Evolutionary conservation across 2,113 vertebrate genomes (phyloP).

Genomic region (Phasianus colchicus): DNA sequence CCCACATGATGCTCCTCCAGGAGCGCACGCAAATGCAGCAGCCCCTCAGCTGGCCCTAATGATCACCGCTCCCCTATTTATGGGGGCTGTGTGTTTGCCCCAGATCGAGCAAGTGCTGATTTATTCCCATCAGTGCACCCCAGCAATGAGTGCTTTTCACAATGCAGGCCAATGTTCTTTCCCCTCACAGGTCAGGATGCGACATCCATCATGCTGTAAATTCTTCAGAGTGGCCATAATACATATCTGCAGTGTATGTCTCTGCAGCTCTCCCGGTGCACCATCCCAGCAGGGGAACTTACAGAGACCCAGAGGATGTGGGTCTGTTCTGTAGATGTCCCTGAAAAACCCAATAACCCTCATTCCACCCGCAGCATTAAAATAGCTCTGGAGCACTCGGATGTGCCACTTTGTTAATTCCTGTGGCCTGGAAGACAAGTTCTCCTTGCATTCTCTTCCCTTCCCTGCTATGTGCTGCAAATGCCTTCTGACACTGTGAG

Average conservation of each 20-base stretch:
- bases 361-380: conserved; percentile 13
- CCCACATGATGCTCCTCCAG: not conserved
- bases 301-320: not conserved
- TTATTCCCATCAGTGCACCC: conserved; percentile 38
- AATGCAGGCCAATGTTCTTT: not conserved
- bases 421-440: not conserved
- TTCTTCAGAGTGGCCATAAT: not conserved
- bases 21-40: not conserved
- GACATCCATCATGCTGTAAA: conserved; percentile 24
- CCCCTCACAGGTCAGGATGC: conserved; percentile 21
- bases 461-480: not conserved
- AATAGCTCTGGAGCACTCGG: not conserved
- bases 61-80: not conserved
- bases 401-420: conserved; percentile 54
- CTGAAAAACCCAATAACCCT: conserved; percentile 62
- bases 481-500: not conserved
- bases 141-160: conserved; percentile 23
- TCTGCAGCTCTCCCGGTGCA: not conserved
- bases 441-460: conserved; percentile 26
- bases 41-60: not conserved
- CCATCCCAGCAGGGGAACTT: not conserved
- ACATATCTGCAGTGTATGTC: not conserved
- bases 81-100: not conserved
- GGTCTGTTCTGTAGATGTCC: conserved; percentile 47
- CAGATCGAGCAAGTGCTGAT: not conserved